phyloP scores from a whole-genome alignment of 23 tunicate species.

The Phallusia fumigata region DNA sequence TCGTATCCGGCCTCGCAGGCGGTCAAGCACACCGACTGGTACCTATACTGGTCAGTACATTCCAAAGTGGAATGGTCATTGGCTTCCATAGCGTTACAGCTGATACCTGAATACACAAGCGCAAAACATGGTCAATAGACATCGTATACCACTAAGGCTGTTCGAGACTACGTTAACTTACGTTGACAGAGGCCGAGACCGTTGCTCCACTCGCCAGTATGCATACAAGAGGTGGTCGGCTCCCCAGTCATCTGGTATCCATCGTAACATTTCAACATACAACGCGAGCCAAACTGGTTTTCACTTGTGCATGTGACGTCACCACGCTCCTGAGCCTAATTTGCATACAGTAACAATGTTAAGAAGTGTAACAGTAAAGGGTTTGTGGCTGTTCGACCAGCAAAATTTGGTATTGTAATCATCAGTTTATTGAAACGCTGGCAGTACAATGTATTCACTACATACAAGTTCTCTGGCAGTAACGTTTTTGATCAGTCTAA shows the following conservation, averaged over 20 bases:
- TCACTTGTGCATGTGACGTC: conserved; percentile 65
- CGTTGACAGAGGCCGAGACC: conserved; percentile 72
- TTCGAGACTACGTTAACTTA: conserved; percentile 24
- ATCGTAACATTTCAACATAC: conserved; percentile 45
- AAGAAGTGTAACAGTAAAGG: too few relatives aligned
- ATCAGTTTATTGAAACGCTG: too few relatives aligned
- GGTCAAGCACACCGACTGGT: conserved; percentile 55
- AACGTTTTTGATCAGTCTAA: too few relatives aligned
- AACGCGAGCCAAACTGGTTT: conserved; percentile 62
- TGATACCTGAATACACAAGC: conserved; percentile 24
- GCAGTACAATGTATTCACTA: too few relatives aligned
- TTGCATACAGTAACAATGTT: not conserved
- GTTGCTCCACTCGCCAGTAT: conserved; percentile 57
- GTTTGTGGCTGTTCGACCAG: too few relatives aligned
- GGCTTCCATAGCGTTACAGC: not conserved
- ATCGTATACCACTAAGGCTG: not conserved
- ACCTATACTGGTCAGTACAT: conserved; percentile 37
- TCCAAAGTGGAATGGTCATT: conserved; percentile 6
- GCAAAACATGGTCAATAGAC: not conserved
- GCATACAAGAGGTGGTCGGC: conserved; percentile 30
- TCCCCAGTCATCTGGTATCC: conserved; percentile 71
- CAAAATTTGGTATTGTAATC: too few relatives aligned
- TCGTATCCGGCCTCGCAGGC: conserved; percentile 53
- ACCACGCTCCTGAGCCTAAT: conserved; percentile 59
- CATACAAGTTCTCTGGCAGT: too few relatives aligned